Percentiles rank a stretch among this genome's conserved stretches.
phyloP scores from a whole-genome alignment of 1,140 invertebrate species.

The Cephus cinctus region DNA sequence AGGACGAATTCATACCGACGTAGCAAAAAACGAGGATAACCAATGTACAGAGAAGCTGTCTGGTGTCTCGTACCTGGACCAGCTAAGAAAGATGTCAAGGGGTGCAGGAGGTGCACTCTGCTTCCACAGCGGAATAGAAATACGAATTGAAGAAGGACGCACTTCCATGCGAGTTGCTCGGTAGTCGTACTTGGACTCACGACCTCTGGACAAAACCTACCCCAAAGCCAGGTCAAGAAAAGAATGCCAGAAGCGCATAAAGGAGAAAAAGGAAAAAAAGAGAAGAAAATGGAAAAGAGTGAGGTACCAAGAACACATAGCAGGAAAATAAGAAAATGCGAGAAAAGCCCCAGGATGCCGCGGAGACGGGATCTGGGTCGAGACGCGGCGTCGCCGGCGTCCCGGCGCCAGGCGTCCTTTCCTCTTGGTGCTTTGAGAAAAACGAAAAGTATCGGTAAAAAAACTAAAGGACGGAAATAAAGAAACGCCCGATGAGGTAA shows the following conservation, averaged over 20 bases:
- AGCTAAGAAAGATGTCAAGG: constrained; percentile 46
- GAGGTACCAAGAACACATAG: constrained; percentile 16
- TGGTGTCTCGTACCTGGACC: too few relatives aligned
- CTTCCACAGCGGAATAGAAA: background rate
- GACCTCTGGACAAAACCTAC: constrained; percentile 42
- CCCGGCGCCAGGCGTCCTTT: constrained; percentile 49
- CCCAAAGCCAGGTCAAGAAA: constrained; percentile 27
- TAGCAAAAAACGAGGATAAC: too few relatives aligned
- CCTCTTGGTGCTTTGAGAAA: constrained; percentile 24
- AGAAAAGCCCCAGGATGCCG: constrained; percentile 36
- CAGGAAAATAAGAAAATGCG: constrained; percentile 42
- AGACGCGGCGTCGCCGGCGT: constrained; percentile 52
- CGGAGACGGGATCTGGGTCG: constrained; percentile 48
- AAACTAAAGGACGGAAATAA: constrained; percentile 20
- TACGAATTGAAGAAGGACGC: too few relatives aligned
- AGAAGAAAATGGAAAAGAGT: background rate
- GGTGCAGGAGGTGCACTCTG: constrained; percentile 22
- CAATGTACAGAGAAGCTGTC: too few relatives aligned
- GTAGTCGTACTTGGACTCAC: too few relatives aligned
- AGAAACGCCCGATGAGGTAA: too few relatives aligned
- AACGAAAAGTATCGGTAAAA: constrained; percentile 9
- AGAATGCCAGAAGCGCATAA: background rate
- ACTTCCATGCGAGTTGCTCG: too few relatives aligned
- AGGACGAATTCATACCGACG: too few relatives aligned
- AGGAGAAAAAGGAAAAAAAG: constrained; percentile 14